Percentiles rank a stretch among this genome's conserved stretches.
Evolutionary conservation across 2,888 invertebrate species (phyloP).

Genomic region (Ectemnius continuus): DNA sequence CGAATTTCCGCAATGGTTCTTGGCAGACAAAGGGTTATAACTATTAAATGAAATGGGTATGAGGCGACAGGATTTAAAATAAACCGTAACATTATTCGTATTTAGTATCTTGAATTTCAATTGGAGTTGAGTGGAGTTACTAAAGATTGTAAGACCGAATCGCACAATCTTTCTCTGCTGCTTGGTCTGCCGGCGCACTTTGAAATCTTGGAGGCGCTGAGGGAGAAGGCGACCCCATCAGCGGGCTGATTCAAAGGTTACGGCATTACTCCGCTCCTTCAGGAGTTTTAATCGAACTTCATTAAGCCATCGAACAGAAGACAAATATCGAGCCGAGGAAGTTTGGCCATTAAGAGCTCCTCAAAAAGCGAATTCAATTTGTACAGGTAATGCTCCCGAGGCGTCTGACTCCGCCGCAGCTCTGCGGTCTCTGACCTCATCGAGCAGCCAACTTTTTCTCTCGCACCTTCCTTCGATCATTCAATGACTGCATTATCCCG

Average conservation of each 20-base stretch:
- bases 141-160: too few relatives aligned
- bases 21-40: too few relatives aligned
- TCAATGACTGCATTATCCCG: constrained; percentile 1
- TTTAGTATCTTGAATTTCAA: too few relatives aligned
- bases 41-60: too few relatives aligned
- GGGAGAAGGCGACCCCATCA: background rate
- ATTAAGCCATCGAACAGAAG: constrained; percentile 7
- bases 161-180: too few relatives aligned
- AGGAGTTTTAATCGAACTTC: constrained; percentile 5
- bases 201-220: too few relatives aligned
- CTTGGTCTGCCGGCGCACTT: too few relatives aligned
- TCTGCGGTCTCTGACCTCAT: background rate
- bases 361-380: constrained; percentile 8
- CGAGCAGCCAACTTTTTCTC: background rate
- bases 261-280: background rate
- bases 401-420: background rate
- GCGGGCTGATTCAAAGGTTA: constrained; percentile 6
- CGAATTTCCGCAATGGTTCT: too few relatives aligned
- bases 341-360: constrained; percentile 5
- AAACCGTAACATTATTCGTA: too few relatives aligned
- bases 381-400: constrained; percentile 1
- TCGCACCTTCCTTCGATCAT: background rate
- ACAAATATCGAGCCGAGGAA: constrained; percentile 4
- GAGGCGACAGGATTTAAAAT: too few relatives aligned
- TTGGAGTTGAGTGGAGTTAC: too few relatives aligned